A percentile compares a stretch with the other conserved stretches of the same genome.
These are phyloP conservation scores for Papilio machaon DNA, from an alignment of 1,140 invertebrate species.

Conservation along the genomic window DNA sequence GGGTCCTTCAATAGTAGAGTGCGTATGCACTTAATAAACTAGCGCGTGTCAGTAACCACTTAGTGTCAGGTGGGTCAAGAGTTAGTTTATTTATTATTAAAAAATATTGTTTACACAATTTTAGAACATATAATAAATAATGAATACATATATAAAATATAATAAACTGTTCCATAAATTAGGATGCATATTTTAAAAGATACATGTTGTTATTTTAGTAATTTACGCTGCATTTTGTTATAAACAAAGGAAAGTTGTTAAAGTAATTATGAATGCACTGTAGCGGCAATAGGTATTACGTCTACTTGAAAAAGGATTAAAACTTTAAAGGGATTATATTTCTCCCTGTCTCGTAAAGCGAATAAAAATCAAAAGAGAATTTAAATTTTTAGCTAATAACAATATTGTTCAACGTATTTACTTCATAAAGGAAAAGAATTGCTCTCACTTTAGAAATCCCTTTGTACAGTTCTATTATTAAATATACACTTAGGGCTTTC, in stretches of 20 bases:
- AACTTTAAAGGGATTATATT: not conserved
- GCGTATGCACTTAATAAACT: too few species aligned
- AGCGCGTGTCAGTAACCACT: too few species aligned
- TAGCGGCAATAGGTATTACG: not conserved
- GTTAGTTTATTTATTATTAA: too few species aligned
- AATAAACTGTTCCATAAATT: too few species aligned
- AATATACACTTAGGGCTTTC: not conserved
- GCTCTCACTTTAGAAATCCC: not conserved
- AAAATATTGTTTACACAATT: too few species aligned
- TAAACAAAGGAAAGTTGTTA: not conserved
- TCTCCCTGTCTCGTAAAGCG: not conserved
- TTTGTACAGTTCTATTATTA: not conserved
- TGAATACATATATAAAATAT: too few species aligned
- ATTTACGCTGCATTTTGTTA: not conserved
- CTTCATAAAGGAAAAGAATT: not conserved
- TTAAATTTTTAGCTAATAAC: not conserved
- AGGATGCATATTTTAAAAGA: not conserved
- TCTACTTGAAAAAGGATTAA: constrained; percentile 4
- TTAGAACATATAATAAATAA: too few species aligned
- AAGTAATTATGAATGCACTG: constrained; percentile 3
- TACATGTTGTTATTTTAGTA: not conserved
- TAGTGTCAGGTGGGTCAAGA: too few species aligned
- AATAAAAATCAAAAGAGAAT: not conserved
- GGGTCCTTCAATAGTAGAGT: too few species aligned
- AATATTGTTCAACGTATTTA: not conserved